Percentiles rank a stretch among this genome's conserved stretches.
Conservation (phyloP, 2,888 invertebrate species). For the Cylindroiulus punctatus region DNA sequence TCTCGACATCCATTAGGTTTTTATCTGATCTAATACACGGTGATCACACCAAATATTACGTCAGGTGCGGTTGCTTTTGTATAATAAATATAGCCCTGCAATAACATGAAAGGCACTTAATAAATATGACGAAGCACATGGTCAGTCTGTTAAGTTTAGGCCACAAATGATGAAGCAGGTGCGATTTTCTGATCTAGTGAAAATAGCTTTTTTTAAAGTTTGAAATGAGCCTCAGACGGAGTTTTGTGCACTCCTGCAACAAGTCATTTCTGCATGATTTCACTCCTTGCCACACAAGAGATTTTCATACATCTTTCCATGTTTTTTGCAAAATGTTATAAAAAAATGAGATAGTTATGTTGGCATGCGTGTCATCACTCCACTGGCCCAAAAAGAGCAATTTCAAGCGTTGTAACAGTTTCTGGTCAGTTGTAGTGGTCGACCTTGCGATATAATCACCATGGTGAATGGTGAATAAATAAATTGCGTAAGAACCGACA, state of each 20-base stretch:
- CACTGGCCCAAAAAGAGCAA: constrained; percentile 5
- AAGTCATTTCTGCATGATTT: constrained; percentile 11
- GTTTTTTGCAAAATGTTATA: too few relatives aligned
- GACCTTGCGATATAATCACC: background rate
- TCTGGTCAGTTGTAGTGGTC: background rate
- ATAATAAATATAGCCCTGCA: background rate
- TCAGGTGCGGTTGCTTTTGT: background rate
- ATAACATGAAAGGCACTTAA: background rate
- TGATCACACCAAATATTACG: background rate
- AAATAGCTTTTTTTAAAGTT: background rate
- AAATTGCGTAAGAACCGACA: too few relatives aligned
- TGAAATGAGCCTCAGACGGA: background rate
- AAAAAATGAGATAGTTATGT: background rate
- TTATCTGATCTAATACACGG: background rate
- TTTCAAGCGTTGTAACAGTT: background rate
- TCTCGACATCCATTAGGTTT: background rate
- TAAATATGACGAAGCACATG: background rate
- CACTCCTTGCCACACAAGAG: background rate
- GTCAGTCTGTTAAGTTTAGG: background rate
- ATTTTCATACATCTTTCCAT: background rate
- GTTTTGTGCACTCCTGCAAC: background rate
- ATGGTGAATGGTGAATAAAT: background rate
- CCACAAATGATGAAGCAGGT: background rate
- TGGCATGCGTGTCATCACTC: background rate
- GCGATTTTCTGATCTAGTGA: background rate